Evolutionary conservation across 2,888 invertebrate species (phyloP).

Genomic region (Diaprepes abbreviatus): DNA sequence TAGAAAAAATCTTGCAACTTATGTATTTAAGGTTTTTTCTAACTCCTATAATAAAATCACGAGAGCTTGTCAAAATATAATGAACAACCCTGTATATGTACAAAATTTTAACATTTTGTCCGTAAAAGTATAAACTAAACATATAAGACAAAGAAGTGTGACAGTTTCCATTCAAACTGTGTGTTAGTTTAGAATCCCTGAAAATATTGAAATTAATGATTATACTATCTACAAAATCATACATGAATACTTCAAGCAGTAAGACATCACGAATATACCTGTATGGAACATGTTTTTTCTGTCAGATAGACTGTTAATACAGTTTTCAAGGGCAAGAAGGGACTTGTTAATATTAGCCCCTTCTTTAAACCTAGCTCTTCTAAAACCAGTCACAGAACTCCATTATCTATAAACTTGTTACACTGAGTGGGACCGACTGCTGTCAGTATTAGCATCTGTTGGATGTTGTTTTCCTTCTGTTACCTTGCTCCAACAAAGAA

Average conservation of each 20-base stretch:
- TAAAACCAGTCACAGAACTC: constrained; percentile 84
- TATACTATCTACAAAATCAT: too few species aligned
- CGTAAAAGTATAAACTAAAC: too few species aligned
- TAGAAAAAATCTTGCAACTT: too few species aligned
- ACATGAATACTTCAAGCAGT: too few species aligned
- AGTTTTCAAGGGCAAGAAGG: constrained; percentile 88
- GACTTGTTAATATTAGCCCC: constrained; percentile 96
- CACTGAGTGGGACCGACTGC: constrained; percentile 96
- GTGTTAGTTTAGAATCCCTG: constrained; percentile 91
- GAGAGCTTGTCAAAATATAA: too few species aligned
- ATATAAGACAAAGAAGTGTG: too few species aligned
- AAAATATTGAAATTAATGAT: too few species aligned
- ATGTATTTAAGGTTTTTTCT: too few species aligned
- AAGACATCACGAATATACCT: neutral
- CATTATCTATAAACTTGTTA: too few species aligned
- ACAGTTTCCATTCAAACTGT: constrained; percentile 93
- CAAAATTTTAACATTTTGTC: too few species aligned
- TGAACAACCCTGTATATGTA: too few species aligned
- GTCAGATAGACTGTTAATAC: constrained; percentile 89
- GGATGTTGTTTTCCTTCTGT: constrained; percentile 91
- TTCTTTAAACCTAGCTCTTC: constrained; percentile 88
- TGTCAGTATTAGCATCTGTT: constrained; percentile 96
- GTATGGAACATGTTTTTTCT: constrained; percentile 87
- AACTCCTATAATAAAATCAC: too few species aligned
- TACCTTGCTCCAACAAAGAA: constrained; percentile 84